Evolutionary conservation across 2,888 invertebrate species (phyloP), one percentile per base, ranked within the genome.

Genomic region (Ligdia adustata): DNA sequence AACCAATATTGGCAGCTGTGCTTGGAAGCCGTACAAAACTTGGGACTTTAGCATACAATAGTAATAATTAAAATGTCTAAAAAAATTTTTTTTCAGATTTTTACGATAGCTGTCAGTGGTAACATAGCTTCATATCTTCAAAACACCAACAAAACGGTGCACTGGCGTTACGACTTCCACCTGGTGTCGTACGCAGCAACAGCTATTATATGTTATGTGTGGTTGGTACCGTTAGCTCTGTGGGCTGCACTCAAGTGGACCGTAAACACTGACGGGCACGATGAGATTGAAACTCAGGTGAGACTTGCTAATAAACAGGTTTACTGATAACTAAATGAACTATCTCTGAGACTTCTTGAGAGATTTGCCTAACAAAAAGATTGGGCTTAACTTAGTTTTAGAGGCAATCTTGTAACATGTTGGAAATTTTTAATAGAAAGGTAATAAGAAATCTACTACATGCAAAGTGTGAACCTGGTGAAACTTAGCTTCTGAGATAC

Each of bases 111-210:
- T 3, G 97, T 99, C 9, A 97, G 95, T 72, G 98, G 98, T 27
- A 99, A 99, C 79, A 91, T 99, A 53, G 95, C 97, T 0, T 96
- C 95, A 82, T 99, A 98, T 79, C 90, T 99, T 12, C 96, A 96
- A 62, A 92, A 93, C 51, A 93, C 93, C 0, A 93, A 93, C 64
- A 91, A 87, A 15, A 72, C 88, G 3, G 94, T 94, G 52, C 93
- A 94, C 32, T 99, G 98, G 98, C 94, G 94, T 57, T 98, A 98
- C 73, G 96, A 99, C 81, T 99, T 99, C 78, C 96, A 98, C 75
- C 76, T 95, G 74, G 97, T 99, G 1, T 97, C 98, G 0, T 95
- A 97, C 63, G 97, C 98, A 0, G 97, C 98, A 0, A 95, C 97
- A 0, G 94, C 96, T 15, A 97, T 99, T 63, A 94, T 96, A 71